These are phyloP conservation scores for Sinodicranocentrus sp. DNA, from an alignment of 2,888 invertebrate species.

Conservation along the genomic window DNA sequence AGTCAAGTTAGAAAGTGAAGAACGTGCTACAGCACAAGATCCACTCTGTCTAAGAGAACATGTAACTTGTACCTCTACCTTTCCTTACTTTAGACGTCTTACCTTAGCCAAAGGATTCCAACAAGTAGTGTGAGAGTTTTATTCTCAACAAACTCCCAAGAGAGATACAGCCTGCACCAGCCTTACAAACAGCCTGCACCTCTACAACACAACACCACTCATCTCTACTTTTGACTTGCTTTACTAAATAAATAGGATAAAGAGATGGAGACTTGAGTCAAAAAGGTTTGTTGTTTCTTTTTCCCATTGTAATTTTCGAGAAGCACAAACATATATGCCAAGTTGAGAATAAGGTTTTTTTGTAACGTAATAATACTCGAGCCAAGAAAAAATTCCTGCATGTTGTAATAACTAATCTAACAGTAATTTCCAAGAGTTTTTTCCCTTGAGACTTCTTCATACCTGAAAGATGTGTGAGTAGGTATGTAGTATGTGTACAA, in stretches of 20 bases:
- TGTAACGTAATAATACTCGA: neutral
- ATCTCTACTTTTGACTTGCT: slow-evolving; percentile 24
- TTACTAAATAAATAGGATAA: neutral
- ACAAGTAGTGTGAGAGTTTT: slow-evolving; percentile 32
- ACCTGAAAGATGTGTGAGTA: slow-evolving; percentile 2
- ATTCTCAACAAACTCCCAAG: no score
- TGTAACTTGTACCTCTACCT: neutral
- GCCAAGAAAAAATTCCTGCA: slow-evolving; percentile 38
- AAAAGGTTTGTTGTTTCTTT: neutral
- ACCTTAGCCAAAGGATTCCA: slow-evolving; percentile 22
- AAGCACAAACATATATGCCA: no score
- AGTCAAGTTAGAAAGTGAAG: no score
- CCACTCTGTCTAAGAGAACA: no score
- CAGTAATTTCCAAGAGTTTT: slow-evolving; percentile 47
- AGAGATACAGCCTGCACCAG: slow-evolving; percentile 37
- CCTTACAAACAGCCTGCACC: neutral
- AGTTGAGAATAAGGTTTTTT: no score
- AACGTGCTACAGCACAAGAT: no score
- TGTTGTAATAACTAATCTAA: slow-evolving; percentile 50
- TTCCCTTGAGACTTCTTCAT: slow-evolving; percentile 38
- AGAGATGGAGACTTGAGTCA: neutral
- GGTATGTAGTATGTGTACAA: slow-evolving; percentile 15
- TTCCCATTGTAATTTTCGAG: no score
- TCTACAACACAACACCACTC: slow-evolving; percentile 15
- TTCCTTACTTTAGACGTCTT: neutral